Base-by-base conservation (phyloP, 2,113 vertebrate genomes). In the Aptenodytes patagonicus region DNA sequence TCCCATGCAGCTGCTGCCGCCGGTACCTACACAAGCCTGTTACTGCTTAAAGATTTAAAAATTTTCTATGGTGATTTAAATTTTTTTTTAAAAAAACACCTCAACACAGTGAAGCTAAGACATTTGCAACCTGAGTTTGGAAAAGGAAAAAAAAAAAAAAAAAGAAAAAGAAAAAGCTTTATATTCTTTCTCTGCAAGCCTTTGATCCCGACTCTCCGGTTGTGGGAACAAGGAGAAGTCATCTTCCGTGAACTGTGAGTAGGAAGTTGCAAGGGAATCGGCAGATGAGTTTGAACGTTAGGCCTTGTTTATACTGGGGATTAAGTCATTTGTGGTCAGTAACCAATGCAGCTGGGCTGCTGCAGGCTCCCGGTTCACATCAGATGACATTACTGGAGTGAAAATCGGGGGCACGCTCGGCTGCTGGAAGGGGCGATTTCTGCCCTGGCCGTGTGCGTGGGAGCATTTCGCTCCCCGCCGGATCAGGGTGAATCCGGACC, bases 311-410 rank as follows among this genome's bases (percentile, higher is more conserved):
- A 80, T 95, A 34, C 87, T 93, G 87, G 71, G 83, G 89, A 95
- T 97, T 95, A 96, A 97, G 87, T 96, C 75, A 97, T 95, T 91
- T 96, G 95, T 97, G 96, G 96, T 97, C 91, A 91, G 94, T 31
- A 84, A 94, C 94, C 93, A 81, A 8, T 2, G 70, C 95, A 95
- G 95, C 95, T 94, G 96, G 87, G 94, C 86, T 92, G 94, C 89
- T 95, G 91, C 90, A 57, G 83, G 68, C 92, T 95, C 86, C 72
- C 55, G 0, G 49, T 66, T 91, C 83, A 17, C 84, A 86, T 84
- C 86, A 75, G 89, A 89, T 87, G 93, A 85, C 40, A 60, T 25
- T 40, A 42, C 57, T 64, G 78, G 21, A 46, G 93, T 70, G 49
- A 76, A 22, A 51, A 52, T 0, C 10, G 0, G 91, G 86, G 89